phyloP scores from a whole-genome alignment of 2,888 invertebrate genomes.

The Perithous albicinctus region DNA sequence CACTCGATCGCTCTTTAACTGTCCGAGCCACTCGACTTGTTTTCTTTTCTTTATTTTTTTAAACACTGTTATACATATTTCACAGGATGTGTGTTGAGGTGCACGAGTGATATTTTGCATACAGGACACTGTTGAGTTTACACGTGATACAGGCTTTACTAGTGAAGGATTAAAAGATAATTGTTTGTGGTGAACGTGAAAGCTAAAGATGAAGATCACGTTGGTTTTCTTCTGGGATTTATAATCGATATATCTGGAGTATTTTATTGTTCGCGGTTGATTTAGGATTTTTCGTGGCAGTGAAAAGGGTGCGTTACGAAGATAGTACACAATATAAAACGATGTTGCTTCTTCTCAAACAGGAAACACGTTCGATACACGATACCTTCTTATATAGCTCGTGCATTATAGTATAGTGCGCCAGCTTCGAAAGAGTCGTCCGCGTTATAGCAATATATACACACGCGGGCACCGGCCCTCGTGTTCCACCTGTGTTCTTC shows the following conservation, averaged over 20 bases:
- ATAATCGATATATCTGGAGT: slow-evolving; percentile 3
- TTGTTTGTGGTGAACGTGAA: slow-evolving; percentile 14
- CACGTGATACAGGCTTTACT: not conserved
- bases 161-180: not conserved
- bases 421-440: slow-evolving; percentile 47
- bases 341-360: slow-evolving; percentile 34
- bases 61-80: not conserved
- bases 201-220: not conserved
- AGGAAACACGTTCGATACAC: slow-evolving; percentile 62
- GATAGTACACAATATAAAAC: slow-evolving; percentile 10
- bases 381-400: slow-evolving; percentile 45
- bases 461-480: slow-evolving; percentile 40
- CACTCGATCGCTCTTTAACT: slow-evolving; percentile 38
- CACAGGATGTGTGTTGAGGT: not conserved
- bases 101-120: not conserved
- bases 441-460: slow-evolving; percentile 44
- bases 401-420: slow-evolving; percentile 45
- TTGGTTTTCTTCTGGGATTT: slow-evolving; percentile 3
- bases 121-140: not conserved
- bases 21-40: not conserved
- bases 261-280: not conserved
- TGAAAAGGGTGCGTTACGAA: not conserved
- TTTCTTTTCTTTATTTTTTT: not conserved
- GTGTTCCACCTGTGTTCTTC: slow-evolving; percentile 55
- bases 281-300: not conserved